Evolutionary conservation across 2,797 vertebrate species (phyloP), one percentile per base, ranked within the genome.

Genomic region (Acipenser transmontanus): DNA sequence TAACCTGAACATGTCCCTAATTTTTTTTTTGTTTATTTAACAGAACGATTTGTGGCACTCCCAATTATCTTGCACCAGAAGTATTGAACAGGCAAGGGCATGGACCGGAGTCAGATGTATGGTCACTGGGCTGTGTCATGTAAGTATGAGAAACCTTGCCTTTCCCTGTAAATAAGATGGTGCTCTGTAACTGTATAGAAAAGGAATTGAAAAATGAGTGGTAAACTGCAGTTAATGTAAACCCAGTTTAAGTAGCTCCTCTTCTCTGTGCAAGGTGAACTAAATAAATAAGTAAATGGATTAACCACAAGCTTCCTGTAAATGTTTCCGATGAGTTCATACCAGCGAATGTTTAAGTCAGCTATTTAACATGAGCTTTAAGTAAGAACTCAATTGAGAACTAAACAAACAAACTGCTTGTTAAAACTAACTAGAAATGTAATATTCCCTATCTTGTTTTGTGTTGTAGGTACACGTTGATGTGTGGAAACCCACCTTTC

Each of bases 101-200:
- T 0, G 94, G 97, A 50, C 94, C 95, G 0, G 97, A 98, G 78
- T 97, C 97, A 0, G 97, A 99, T 0, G 89, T 99, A 60, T 99
- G 97, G 97, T 98, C 97, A 3, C 87, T 99, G 52, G 97, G 97
- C 67, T 99, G 97, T 62, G 97, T 99, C 73, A 95, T 99, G 97
- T 99, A 84, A 91, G 90, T 87, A 7, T 14, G 7, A 0, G 34
- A 50, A 20, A 12, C 66, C 2, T 11, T 8, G 10, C 50, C 49
- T 54, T n/a, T 57, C 54, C 6, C 12, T 11, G 12, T 13, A 13
- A 11, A n/a, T 7, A 6, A 14, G 14, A 57, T n/a, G 34, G 54
- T 57, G 54, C 54, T n/a, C 34, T 34, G 34, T 34, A 57, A 13
- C 12, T 7, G 54, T 57, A n/a, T 14, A 13, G 34, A 34, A 57